Percentiles rank a stretch among this genome's conserved stretches.
These are phyloP conservation scores for Zosterops lateralis DNA, from an alignment of 2,113 vertebrate species.

Conservation along the genomic window DNA sequence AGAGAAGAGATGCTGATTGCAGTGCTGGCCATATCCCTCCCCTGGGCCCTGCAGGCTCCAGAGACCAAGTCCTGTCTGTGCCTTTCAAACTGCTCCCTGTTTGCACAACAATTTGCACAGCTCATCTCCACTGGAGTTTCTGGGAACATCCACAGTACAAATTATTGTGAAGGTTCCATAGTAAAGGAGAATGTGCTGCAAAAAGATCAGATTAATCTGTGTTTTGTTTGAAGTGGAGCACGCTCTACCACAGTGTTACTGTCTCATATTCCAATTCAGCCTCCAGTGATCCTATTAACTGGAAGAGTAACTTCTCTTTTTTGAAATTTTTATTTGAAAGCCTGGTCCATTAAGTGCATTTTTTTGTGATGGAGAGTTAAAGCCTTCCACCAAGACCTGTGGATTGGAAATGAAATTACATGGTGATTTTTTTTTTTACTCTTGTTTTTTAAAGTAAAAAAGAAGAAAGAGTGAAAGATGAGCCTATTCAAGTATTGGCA, in stretches of 20 bases:
- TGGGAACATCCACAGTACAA: background rate
- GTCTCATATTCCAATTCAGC: background rate
- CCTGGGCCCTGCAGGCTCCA: background rate
- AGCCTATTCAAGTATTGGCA: background rate
- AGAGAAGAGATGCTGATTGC: background rate
- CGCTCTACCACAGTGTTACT: background rate
- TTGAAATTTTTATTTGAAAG: slow-evolving; percentile 19
- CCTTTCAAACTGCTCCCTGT: background rate
- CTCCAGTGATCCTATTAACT: slow-evolving; percentile 26
- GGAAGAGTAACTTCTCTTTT: slow-evolving; percentile 6
- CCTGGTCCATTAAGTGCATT: background rate
- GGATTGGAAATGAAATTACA: background rate
- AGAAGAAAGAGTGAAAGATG: background rate
- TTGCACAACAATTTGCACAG: background rate
- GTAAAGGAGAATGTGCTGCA: background rate
- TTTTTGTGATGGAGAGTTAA: background rate
- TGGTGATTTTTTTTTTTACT: background rate
- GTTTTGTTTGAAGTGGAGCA: slow-evolving; percentile 31
- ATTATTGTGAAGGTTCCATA: background rate
- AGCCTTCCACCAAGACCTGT: slow-evolving; percentile 9
- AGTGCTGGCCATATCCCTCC: background rate
- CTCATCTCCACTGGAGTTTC: background rate
- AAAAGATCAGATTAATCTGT: background rate
- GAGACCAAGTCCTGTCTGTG: background rate
- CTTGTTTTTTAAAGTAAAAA: background rate